Conservation (phyloP, 2,797 vertebrate genomes). For the Pygocentrus nattereri region DNA sequence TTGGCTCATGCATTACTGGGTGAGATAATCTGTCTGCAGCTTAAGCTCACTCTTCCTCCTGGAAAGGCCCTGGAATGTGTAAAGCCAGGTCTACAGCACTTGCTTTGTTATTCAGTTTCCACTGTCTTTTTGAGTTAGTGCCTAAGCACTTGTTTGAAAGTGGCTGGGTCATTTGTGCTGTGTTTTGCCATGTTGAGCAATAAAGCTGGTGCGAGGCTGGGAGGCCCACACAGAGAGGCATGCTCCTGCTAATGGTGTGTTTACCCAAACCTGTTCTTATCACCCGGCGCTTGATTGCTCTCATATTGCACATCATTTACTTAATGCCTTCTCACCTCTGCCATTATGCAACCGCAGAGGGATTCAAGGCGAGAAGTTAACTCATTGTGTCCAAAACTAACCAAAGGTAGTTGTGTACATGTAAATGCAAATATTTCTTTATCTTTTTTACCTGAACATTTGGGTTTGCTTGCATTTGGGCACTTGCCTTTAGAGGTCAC, state of each 20-base stretch:
- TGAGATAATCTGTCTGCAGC: not conserved
- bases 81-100: not conserved
- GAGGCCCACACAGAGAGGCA: slow-evolving; percentile 80
- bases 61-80: not conserved
- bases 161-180: slow-evolving; percentile 40
- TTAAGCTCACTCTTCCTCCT: slow-evolving; percentile 14
- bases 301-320: slow-evolving; percentile 81
- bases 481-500: no score
- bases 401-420: not conserved
- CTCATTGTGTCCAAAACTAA: slow-evolving; percentile 26
- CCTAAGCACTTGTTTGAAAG: slow-evolving; percentile 54
- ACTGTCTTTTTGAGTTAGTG: slow-evolving; percentile 38
- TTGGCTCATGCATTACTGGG: slow-evolving; percentile 1
- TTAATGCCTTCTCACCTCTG: slow-evolving; percentile 77
- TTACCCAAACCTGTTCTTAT: slow-evolving; percentile 74
- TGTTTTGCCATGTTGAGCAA: slow-evolving; percentile 55
- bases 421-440: not conserved
- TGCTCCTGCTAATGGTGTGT: slow-evolving; percentile 76
- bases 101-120: slow-evolving; percentile 45
- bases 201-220: slow-evolving; percentile 58
- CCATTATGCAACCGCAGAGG: slow-evolving; percentile 75
- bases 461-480: not conserved
- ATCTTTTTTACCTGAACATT: not conserved
- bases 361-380: slow-evolving; percentile 25
- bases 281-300: slow-evolving; percentile 75